Base-by-base conservation (phyloP, 2,888 invertebrate genomes). In the Coenonympha arcania region DNA sequence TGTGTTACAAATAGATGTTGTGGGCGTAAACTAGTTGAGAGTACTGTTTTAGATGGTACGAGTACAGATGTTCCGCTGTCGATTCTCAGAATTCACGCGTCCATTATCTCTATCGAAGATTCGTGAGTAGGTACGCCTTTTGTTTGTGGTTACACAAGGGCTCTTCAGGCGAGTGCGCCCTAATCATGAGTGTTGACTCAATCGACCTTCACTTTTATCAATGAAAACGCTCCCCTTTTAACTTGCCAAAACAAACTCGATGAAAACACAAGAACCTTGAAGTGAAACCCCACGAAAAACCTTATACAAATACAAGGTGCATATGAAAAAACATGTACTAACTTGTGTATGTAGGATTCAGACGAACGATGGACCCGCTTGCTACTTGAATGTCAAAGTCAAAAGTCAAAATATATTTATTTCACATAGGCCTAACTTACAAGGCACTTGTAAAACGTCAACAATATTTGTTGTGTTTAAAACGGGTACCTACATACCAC, bases 141-240 rank as follows among this genome's bases (percentile, higher is more conserved):
- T 44, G 33, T 44, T 44, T 44, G 34, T 22, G 69, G 66, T 65
- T n/a, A 62, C 65, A 57, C 55, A 58, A 79, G 77, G 58, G 71
- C 73, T 62, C 80, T 77, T 56, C 62, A 53, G 64, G 68, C 60
- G 59, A 81, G 83, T 62, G 73, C 65, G 66, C 71, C 76, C 79
- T 84, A 84, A 83, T 82, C 79, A 77, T 66, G 57, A 84, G 82
- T 76, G 79, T 73, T 71, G 71, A 69, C 73, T 74, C 69, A 69
- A 76, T 71, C 65, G 65, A 40, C 50, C 45, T 42, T 36, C 40
- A 26, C 48, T 55, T 55, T 57, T 52, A 55, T 57, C 52, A 45
- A 50, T 55, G 50, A 50, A 56, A 53, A 41, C 26, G 30, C 16
- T 45, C 45, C 36, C 24, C 24, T 28, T 33, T 31, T 42, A 36